Evolutionary conservation across 1,140 invertebrate species (phyloP).

Genomic region (Caenorhabditis elegans): DNA sequence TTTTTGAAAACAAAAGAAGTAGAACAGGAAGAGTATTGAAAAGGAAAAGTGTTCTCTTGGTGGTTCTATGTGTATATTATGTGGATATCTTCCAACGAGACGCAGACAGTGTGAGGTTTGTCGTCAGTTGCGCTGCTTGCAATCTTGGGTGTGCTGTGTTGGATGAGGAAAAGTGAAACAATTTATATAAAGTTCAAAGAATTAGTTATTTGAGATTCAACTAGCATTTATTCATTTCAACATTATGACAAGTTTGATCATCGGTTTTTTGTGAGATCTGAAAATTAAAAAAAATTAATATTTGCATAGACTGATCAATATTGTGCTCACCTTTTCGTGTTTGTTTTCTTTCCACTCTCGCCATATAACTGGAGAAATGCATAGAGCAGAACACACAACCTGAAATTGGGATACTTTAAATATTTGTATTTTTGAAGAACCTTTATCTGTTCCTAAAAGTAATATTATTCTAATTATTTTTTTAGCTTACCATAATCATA

Average conservation of each 20-base stretch:
- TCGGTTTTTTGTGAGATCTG: conserved; percentile 7
- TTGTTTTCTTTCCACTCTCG: conserved; percentile 21
- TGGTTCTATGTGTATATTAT: background rate
- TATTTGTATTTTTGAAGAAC: too few relatives aligned
- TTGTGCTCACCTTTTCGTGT: background rate
- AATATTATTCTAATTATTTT: too few relatives aligned
- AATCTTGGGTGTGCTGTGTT: too few relatives aligned
- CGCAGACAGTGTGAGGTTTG: background rate
- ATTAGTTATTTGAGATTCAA: too few relatives aligned
- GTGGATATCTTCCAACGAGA: background rate
- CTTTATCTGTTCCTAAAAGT: too few relatives aligned
- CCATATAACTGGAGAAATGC: conserved; percentile 12
- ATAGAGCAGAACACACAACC: background rate
- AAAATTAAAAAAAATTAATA: background rate
- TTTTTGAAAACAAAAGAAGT: too few relatives aligned
- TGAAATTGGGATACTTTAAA: background rate
- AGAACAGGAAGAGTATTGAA: too few relatives aligned
- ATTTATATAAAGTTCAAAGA: too few relatives aligned
- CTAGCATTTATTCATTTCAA: too few relatives aligned
- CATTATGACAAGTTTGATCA: background rate
- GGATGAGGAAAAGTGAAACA: too few relatives aligned
- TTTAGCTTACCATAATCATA: conserved; percentile 67
- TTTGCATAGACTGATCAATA: background rate
- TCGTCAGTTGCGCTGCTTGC: background rate
- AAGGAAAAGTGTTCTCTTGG: background rate